Conservation (phyloP, 30 jellyfish, hydroid and myxozoan species). For the Aurelia coerulea region DNA sequence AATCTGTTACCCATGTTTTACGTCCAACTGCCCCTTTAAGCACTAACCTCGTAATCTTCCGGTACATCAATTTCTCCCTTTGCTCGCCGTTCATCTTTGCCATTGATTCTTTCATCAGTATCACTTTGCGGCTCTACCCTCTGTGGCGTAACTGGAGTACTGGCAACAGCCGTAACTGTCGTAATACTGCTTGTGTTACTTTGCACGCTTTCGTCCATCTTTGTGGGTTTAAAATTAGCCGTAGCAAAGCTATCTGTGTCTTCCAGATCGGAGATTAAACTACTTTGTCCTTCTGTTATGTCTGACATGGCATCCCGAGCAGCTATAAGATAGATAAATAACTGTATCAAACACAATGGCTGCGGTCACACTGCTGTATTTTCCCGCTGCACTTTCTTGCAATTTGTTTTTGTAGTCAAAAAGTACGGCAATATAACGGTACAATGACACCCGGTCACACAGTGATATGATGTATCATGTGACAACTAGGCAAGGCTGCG, state of each 20-base stretch:
- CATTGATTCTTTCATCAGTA: constrained; percentile 2
- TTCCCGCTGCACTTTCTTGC: too few relatives aligned
- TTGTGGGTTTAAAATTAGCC: constrained; percentile 20
- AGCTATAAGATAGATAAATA: constrained; percentile 39
- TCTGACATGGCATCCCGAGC: constrained; percentile 88
- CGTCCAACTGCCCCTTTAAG: too few relatives aligned
- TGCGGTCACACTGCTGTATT: too few relatives aligned
- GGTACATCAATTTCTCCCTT: not conserved
- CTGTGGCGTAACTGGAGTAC: not conserved
- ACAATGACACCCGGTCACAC: too few relatives aligned
- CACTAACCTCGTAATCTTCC: not conserved
- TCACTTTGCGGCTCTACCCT: not conserved
- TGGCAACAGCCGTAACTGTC: constrained; percentile 18
- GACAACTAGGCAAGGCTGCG: too few relatives aligned
- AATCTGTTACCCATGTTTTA: too few relatives aligned
- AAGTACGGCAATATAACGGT: too few relatives aligned
- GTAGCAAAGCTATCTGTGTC: constrained; percentile 72
- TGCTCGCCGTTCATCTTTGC: not conserved
- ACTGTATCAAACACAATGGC: too few relatives aligned
- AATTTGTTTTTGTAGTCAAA: too few relatives aligned
- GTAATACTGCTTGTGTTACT: constrained; percentile 39
- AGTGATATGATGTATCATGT: too few relatives aligned
- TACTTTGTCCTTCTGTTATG: constrained; percentile 60
- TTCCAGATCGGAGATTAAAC: constrained; percentile 46
- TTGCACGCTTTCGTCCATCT: not conserved